A percentile compares a stretch with the other conserved stretches of the same genome.
These are phyloP conservation scores for Hypothenemus hampei DNA, from an alignment of 1,140 invertebrate genomes.

Conservation along the genomic window DNA sequence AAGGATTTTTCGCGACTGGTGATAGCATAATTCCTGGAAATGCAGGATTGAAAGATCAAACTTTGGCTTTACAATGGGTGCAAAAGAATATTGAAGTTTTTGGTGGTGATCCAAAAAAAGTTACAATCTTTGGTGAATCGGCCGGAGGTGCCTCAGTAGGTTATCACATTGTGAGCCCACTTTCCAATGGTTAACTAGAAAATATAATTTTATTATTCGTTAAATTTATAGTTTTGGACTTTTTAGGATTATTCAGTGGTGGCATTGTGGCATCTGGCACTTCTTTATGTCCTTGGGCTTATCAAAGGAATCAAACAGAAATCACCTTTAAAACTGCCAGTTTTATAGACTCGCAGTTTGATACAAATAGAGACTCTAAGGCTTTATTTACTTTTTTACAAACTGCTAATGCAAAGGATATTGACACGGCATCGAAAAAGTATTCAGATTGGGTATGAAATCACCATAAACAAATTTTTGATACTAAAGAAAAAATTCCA, in stretches of 20 bases:
- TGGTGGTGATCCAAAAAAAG: conserved; percentile 15
- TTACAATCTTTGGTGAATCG: conserved; percentile 19
- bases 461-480: neutral
- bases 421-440: conserved; percentile 15
- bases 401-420: conserved; percentile 10
- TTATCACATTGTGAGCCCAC: conserved; percentile 12
- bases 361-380: conserved; percentile 6
- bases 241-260: conserved; percentile 16
- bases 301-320: conserved; percentile 22
- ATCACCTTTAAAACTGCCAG: conserved; percentile 25
- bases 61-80: conserved; percentile 18
- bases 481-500: neutral
- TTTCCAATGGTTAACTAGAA: conserved; percentile 3
- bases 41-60: conserved; percentile 22
- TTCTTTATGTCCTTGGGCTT: conserved; percentile 16
- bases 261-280: conserved; percentile 17
- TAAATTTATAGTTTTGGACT: too few relatives aligned
- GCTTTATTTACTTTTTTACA: conserved; percentile 13
- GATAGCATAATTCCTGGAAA: conserved; percentile 22
- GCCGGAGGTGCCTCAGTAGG: conserved; percentile 22
- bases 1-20: conserved; percentile 27
- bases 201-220: too few relatives aligned
- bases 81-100: conserved; percentile 21
- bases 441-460: conserved; percentile 13
- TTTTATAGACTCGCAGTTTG: conserved; percentile 23